These are phyloP conservation scores for Mastigias papua DNA, from an alignment of 30 jellyfish, hydroid and myxozoan species.

Conservation along the genomic window DNA sequence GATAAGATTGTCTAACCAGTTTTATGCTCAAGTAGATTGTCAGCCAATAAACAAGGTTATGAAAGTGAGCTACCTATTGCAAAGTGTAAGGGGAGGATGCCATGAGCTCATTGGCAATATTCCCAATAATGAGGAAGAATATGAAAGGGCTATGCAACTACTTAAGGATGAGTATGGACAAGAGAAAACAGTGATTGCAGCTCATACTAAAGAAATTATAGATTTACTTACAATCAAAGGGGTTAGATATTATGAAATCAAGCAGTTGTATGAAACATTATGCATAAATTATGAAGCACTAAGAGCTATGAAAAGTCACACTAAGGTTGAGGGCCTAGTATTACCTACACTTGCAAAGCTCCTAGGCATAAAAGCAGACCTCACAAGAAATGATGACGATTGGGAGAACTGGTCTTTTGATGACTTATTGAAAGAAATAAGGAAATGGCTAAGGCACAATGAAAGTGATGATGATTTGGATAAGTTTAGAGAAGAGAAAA, in stretches of 20 bases:
- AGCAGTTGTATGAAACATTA: conserved; percentile 43
- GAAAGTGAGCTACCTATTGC: conserved; percentile 26
- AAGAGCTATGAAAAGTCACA: conserved; percentile 52
- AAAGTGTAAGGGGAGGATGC: conserved; percentile 39
- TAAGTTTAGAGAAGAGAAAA: conserved; percentile 9
- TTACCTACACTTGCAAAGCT: conserved; percentile 39
- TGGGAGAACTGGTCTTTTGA: conserved; percentile 54
- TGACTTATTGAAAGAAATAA: conserved; percentile 32
- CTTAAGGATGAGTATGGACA: conserved; percentile 55
- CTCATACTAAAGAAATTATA: conserved; percentile 50
- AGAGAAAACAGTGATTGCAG: conserved; percentile 53
- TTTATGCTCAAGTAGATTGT: conserved; percentile 48
- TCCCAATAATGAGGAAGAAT: conserved; percentile 53
- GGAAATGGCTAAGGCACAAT: conserved; percentile 54
- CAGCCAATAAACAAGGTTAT: conserved; percentile 45
- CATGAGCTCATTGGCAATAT: conserved; percentile 49
- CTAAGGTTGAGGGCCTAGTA: conserved; percentile 30
- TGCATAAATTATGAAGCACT: conserved; percentile 58
- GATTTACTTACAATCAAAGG: conserved; percentile 35
- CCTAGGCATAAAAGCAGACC: conserved; percentile 45
- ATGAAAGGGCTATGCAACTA: conserved; percentile 60
- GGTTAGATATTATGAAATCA: conserved; percentile 21
- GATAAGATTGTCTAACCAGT: conserved; percentile 40
- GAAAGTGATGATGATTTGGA: conserved; percentile 16
- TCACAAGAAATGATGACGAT: conserved; percentile 62